Evolutionary conservation across 2,888 invertebrate species (phyloP).

Genomic region (Drosophila mercatorum): DNA sequence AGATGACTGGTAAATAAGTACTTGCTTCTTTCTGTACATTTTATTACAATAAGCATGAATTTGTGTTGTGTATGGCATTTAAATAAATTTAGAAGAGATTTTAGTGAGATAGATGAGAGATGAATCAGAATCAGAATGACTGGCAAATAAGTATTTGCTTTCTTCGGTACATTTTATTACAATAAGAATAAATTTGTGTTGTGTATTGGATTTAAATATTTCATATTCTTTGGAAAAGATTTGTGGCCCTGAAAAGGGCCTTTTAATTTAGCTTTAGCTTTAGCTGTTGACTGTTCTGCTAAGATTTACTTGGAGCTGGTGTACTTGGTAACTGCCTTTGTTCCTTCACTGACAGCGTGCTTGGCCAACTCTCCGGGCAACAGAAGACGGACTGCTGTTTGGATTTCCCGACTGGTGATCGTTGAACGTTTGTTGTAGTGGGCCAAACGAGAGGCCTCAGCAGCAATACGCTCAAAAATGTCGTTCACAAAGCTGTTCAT

Average conservation of each 20-base stretch:
- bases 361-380: conserved; percentile 58
- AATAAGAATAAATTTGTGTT: neutral
- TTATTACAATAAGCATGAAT: too few relatives aligned
- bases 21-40: too few relatives aligned
- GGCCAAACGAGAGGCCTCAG: conserved; percentile 88
- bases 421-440: conserved; percentile 81
- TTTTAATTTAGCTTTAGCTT: conserved; percentile 8
- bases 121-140: too few relatives aligned
- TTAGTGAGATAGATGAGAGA: too few relatives aligned
- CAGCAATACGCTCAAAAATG: conserved; percentile 89
- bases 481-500: conserved; percentile 91
- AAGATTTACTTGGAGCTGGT: conserved; percentile 57
- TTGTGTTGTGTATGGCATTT: too few relatives aligned
- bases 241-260: conserved; percentile 56
- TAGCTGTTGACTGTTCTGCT: neutral
- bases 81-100: too few relatives aligned
- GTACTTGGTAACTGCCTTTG: conserved; percentile 67
- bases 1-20: too few relatives aligned
- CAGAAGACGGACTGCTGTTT: conserved; percentile 57
- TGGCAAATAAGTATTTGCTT: neutral
- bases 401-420: conserved; percentile 61
- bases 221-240: conserved; percentile 22
- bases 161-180: neutral
- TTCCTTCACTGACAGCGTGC: conserved; percentile 36
- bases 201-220: conserved; percentile 7